Conservation (phyloP, 1,140 invertebrate species). For the Platyura marginata region DNA sequence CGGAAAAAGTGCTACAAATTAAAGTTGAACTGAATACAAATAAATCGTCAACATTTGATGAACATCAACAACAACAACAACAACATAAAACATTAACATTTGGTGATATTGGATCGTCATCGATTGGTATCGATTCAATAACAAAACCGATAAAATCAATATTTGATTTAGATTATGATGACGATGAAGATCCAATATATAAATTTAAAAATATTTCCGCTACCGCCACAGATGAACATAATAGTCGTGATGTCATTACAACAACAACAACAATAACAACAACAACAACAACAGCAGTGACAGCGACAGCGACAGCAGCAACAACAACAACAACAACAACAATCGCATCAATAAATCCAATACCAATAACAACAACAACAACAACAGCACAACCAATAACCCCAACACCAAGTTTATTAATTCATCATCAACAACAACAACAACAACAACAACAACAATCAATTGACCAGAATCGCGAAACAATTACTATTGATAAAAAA, state of each 20-base stretch:
- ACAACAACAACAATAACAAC: too few relatives aligned
- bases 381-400: constrained; percentile 7
- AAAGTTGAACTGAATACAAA: not conserved
- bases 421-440: not conserved
- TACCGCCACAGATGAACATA: too few relatives aligned
- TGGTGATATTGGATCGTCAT: not conserved
- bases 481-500: too few relatives aligned
- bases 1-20: not conserved
- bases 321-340: too few relatives aligned
- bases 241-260: too few relatives aligned
- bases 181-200: constrained; percentile 16
- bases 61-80: not conserved
- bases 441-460: too few relatives aligned
- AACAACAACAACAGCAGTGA: too few relatives aligned
- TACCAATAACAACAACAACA: too few relatives aligned
- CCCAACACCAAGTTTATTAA: not conserved
- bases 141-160: constrained; percentile 11
- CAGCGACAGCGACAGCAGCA: too few relatives aligned
- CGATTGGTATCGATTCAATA: not conserved
- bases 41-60: not conserved
- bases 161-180: constrained; percentile 18
- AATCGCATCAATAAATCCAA: too few relatives aligned
- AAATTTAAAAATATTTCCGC: constrained; percentile 6
- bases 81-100: not conserved
- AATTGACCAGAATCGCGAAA: too few relatives aligned